A percentile compares a stretch with the other conserved stretches of the same genome.
These are phyloP conservation scores for Columba livia DNA, from an alignment of 2,113 vertebrate species.

Conservation along the genomic window DNA sequence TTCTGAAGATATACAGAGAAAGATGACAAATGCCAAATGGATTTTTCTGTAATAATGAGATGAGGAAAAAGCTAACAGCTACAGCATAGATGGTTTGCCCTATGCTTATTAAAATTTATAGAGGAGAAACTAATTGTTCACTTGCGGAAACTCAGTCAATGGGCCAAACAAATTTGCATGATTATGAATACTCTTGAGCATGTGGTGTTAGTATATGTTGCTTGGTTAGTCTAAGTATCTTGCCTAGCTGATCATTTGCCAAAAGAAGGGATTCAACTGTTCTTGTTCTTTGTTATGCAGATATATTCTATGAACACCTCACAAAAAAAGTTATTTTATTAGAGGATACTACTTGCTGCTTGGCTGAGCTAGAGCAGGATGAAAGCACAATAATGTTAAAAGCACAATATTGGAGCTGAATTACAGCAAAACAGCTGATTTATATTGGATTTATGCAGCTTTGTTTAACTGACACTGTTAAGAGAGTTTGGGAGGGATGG, in stretches of 20 bases:
- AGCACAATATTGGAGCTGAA: too few species aligned
- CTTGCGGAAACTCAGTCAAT: conserved; percentile 12
- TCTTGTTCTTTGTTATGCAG: neutral
- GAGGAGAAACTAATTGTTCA: conserved; percentile 58
- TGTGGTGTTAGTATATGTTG: neutral
- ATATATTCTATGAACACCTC: neutral
- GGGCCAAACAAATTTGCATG: conserved; percentile 35
- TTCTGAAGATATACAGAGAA: conserved; percentile 35
- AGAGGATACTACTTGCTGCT: neutral
- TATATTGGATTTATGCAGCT: neutral
- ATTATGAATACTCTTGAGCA: conserved; percentile 18
- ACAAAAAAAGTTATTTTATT: neutral
- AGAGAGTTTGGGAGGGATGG: neutral
- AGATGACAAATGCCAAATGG: conserved; percentile 47
- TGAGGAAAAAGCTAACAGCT: conserved; percentile 32
- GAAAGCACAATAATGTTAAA: neutral
- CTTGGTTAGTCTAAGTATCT: neutral
- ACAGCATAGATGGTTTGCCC: neutral
- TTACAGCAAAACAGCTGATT: neutral
- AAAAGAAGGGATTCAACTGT: neutral
- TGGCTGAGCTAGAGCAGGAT: neutral
- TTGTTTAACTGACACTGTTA: neutral
- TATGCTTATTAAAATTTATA: conserved; percentile 55
- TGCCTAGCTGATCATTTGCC: neutral
- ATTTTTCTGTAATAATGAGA: conserved; percentile 51